phyloP scores from a whole-genome alignment of 2,888 invertebrate species.

The Dryobota labecula region DNA sequence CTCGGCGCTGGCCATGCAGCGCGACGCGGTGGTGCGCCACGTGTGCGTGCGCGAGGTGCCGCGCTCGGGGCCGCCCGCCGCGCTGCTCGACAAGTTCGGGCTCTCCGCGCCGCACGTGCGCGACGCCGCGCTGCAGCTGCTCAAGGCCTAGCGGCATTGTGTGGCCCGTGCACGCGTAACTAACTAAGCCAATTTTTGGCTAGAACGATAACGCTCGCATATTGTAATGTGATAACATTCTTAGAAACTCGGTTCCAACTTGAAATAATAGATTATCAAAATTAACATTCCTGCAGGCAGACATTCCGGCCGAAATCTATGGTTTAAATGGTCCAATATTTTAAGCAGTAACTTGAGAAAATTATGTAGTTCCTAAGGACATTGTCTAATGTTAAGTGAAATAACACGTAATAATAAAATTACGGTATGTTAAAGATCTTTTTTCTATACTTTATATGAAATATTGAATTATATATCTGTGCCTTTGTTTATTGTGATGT shows the following conservation, averaged over 20 bases:
- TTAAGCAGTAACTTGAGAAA: slow-evolving; percentile 35
- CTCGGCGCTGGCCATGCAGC: slow-evolving; percentile 94
- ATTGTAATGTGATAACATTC: slow-evolving; percentile 19
- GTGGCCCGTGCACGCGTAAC: background rate
- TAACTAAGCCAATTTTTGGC: slow-evolving; percentile 2
- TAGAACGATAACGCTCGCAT: background rate
- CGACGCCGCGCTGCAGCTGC: slow-evolving; percentile 92
- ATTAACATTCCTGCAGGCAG: slow-evolving; percentile 51
- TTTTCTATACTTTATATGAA: slow-evolving; percentile 68
- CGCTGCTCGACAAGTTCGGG: slow-evolving; percentile 96
- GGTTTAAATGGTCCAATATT: slow-evolving; percentile 47
- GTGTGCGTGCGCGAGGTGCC: slow-evolving; percentile 96
- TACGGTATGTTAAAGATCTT: slow-evolving; percentile 62
- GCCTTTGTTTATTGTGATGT: slow-evolving; percentile 70
- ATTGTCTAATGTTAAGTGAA: slow-evolving; percentile 31
- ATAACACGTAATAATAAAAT: slow-evolving; percentile 27
- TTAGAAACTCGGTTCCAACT: background rate
- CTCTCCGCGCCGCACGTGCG: slow-evolving; percentile 96
- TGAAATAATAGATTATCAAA: slow-evolving; percentile 20
- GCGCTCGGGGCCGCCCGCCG: slow-evolving; percentile 97
- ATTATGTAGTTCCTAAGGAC: slow-evolving; percentile 70
- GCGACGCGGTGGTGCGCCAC: slow-evolving; percentile 93
- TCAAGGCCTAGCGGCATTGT: slow-evolving; percentile 83
- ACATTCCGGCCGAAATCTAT: slow-evolving; percentile 54
- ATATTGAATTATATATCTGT: slow-evolving; percentile 67